Evolutionary conservation across 2,113 vertebrate genomes (phyloP), one percentile per base, ranked within the genome.

Genomic region (Mormyrus lacerda): DNA sequence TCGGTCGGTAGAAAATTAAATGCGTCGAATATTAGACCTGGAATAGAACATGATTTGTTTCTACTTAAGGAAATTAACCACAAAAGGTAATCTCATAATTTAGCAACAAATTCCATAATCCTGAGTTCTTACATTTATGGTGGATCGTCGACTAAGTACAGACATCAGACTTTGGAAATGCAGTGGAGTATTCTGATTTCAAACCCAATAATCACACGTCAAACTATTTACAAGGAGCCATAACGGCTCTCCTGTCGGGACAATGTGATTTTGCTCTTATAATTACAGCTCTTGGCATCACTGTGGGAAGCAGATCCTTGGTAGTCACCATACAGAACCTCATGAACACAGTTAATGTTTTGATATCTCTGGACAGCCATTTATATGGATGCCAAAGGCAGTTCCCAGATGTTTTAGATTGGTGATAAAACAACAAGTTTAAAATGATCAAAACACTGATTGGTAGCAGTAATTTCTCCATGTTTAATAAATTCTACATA

Each of bases 41-140:
- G 88, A 93, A 91, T 88, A 82, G 90, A 90, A 83, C 88, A 91
- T 91, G 91, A 76, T 4, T 17, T 39, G 0, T 73, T 35, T 73
- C 31, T 35, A 69, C 10, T 15, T 69, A 39, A 91, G 45, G 17
- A 39, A 84, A 84, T 24, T 1, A 39, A 39, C 13, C 69, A 76
- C 69, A 17, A 76, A 76, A 15, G 13, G 27, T 19, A n/a, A 15
- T 35, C 31, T 35, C n/a, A 65, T 65, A 65, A 27, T 65, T 65
- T 27, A 27, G 61, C 61, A 65, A 65, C 58, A 65, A 65, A 65
- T 65, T 27, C n/a, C 21, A 1, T 10, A 27, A 27, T 65, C 58
- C n/a, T 31, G 61, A 31, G 61, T 11, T 27, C 10, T 69, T 31
- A 31, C 11, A 31, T 69, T 69, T 27, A 13, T 13, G 27, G n/a